Conservation (phyloP, 2,113 vertebrate species). For the Proterorhinus semilunaris region DNA sequence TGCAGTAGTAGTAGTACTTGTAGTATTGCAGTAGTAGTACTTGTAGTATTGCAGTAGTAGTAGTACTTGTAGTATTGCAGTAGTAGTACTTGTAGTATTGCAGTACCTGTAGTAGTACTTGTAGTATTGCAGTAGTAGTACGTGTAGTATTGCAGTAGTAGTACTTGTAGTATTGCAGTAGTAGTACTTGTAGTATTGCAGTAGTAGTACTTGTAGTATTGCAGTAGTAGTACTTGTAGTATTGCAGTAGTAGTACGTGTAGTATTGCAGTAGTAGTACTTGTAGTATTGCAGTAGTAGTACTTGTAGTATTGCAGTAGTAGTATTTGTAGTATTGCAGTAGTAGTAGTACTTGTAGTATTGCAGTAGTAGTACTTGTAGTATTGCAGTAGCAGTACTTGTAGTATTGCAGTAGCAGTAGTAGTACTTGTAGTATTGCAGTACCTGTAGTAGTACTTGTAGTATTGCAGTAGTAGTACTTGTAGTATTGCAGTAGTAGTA, state of each 20-base stretch:
- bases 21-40: neutral
- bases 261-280: too few species aligned
- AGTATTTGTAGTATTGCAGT: neutral
- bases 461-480: neutral
- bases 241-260: too few species aligned
- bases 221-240: neutral
- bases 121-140: neutral
- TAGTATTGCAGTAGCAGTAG: neutral
- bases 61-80: neutral
- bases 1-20: too few species aligned
- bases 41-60: neutral
- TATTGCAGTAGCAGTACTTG: neutral
- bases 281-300: neutral
- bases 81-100: neutral
- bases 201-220: neutral
- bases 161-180: neutral
- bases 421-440: neutral
- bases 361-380: too few species aligned
- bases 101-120: too few species aligned
- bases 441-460: neutral
- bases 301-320: neutral
- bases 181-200: neutral
- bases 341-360: neutral
- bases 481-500: neutral
- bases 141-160: too few species aligned